Base-by-base conservation (phyloP, 2,888 invertebrate species). In the Thymelicus sylvestris region DNA sequence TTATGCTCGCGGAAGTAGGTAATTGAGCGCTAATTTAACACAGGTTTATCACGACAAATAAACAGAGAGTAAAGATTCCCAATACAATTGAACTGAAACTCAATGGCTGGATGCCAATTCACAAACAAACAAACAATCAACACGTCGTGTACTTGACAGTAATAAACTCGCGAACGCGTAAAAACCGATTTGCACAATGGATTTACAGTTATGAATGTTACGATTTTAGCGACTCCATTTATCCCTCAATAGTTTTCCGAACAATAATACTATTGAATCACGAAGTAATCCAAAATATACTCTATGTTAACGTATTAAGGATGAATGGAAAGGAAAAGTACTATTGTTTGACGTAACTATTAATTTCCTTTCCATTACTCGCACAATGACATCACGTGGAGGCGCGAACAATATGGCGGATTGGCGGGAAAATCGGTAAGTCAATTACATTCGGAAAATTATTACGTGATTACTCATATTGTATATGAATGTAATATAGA, bases 301-400 rank as follows among this genome's bases (percentile, higher is more conserved):
- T 77, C 76, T 86, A 81, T 78, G 31, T 0, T 4, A 31, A 19
- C 5, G 0, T 0, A 0, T 71, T 80, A 82, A 79, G 77, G 73
- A 57, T 72, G 68, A 48, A 24, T 65, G 15, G 44, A 50, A 55
- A 66, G 71, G 44, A 71, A 72, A 65, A 66, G 13, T 71, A 76
- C 66, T 73, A 78, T 80, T 83, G 80, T 81, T 78, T 75, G 79
- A 79, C 78, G 83, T 83, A 86, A 90, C 89, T 89, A 90, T 87
- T 88, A 87, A 91, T 92, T 91, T 91, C 90, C 91, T 88, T 87
- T 88, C 86, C 86, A 89, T 90, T 89, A 86, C 83, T 72, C 75
- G 75, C 79, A 91, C 88, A 92, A 91, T 89, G 84, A 86, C 88
- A 85, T 88, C 90, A 90, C 79, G 85, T 79, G 74, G 87, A 79